These are phyloP conservation scores for Drosophila nr. medialis DNA, from an alignment of 2,888 invertebrate genomes.

Conservation along the genomic window DNA sequence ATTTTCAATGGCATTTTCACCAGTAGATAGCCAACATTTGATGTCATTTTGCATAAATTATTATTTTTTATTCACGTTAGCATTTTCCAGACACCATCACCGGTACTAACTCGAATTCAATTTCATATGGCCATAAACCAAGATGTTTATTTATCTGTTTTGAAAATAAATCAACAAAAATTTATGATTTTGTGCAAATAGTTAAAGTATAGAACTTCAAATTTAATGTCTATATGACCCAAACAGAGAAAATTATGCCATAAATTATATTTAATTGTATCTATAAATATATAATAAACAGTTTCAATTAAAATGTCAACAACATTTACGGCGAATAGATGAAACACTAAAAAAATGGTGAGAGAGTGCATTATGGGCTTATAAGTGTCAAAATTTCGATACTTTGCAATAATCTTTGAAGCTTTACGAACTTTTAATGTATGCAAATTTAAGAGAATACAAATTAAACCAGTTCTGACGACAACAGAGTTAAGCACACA, in stretches of 20 bases:
- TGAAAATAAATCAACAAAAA: not conserved
- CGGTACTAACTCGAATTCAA: not conserved
- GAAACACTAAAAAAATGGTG: not conserved
- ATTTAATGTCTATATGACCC: not conserved
- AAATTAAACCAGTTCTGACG: slow-evolving; percentile 5
- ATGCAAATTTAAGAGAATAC: slow-evolving; percentile 10
- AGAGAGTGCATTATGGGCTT: not conserved
- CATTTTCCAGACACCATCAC: not conserved
- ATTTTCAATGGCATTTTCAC: not conserved
- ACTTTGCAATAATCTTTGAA: slow-evolving; percentile 5
- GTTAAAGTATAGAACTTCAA: not conserved
- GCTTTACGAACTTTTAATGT: slow-evolving; percentile 11
- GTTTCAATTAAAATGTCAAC: not conserved
- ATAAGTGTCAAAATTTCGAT: not conserved
- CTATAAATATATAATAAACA: not conserved
- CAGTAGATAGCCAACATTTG: not conserved
- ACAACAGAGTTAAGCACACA: slow-evolving; percentile 1
- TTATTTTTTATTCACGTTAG: not conserved
- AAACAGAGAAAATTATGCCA: not conserved
- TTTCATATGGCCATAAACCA: not conserved
- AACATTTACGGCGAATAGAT: not conserved
- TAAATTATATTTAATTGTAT: not conserved
- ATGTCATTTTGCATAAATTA: not conserved
- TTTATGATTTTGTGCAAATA: not conserved
- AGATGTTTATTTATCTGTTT: not conserved